phyloP scores from a whole-genome alignment of 2,888 invertebrate species.

The Tetragonula carbonaria region DNA sequence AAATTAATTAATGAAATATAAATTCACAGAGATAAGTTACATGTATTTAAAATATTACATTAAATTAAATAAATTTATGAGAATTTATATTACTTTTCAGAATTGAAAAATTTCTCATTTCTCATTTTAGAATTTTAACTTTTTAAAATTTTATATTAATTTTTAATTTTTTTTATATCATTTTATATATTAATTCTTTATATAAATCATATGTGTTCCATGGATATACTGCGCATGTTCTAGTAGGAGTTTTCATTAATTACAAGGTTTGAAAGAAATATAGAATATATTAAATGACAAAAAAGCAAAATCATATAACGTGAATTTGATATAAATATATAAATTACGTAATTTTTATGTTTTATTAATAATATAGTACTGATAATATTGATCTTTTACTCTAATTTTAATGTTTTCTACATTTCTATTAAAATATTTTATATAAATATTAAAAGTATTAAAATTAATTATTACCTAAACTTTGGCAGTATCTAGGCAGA shows the following conservation, averaged over 20 bases:
- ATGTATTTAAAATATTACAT: not conserved
- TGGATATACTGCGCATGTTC: not conserved
- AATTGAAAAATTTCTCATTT: not conserved
- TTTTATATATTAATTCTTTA: not conserved
- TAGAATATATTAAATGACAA: conserved; percentile 5
- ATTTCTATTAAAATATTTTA: conserved; percentile 5
- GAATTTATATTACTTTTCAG: conserved; percentile 3
- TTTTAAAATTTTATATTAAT: not conserved
- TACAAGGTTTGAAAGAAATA: conserved; percentile 6
- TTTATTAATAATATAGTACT: not conserved
- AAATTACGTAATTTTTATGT: too few relatives aligned
- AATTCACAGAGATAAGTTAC: conserved; percentile 20
- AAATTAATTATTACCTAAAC: conserved; percentile 26
- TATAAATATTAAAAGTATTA: conserved; percentile 14
- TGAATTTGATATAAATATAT: not conserved
- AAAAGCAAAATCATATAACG: conserved; percentile 10
- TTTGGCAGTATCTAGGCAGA: conserved; percentile 42
- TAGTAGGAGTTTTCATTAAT: not conserved
- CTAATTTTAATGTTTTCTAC: conserved; percentile 15
- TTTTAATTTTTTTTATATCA: not conserved
- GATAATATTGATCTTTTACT: not conserved
- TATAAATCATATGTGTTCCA: not conserved
- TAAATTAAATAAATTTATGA: not conserved
- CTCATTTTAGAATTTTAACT: too few relatives aligned
- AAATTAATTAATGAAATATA: conserved; percentile 18